Percentiles rank a stretch among this genome's conserved stretches.
Conservation (phyloP, 1,140 invertebrate species). For the Homarus americanus region DNA sequence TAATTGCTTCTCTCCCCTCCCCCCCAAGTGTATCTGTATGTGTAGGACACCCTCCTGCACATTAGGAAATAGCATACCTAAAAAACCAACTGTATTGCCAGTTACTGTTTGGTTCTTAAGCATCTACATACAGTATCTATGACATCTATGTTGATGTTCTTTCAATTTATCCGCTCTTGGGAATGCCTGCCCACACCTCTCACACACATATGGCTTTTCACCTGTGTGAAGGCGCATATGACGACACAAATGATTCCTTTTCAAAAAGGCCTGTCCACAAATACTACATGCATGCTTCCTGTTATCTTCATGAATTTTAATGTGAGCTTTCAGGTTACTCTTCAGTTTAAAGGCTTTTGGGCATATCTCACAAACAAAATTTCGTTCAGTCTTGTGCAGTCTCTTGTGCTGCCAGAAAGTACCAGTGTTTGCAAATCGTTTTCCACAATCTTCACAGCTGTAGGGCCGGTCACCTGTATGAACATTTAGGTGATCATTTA, state of each 20-base stretch:
- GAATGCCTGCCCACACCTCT: conserved; percentile 12
- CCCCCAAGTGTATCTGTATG: too few relatives aligned
- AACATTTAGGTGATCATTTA: not conserved
- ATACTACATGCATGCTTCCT: conserved; percentile 21
- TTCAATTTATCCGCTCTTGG: conserved; percentile 24
- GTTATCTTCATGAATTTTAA: conserved; percentile 11
- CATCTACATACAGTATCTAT: not conserved
- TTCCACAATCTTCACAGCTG: not conserved
- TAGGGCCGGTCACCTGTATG: not conserved
- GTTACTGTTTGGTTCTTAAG: not conserved
- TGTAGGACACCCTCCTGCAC: too few relatives aligned
- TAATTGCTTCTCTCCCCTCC: too few relatives aligned
- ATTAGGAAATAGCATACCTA: not conserved
- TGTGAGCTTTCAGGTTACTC: not conserved
- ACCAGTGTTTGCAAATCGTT: not conserved
- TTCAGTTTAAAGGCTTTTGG: conserved; percentile 6
- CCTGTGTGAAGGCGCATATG: not conserved
- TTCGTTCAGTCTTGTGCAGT: not conserved
- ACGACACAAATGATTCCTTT: not conserved
- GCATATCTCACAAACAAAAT: conserved; percentile 16
- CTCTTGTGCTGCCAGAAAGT: conserved; percentile 1
- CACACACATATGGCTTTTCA: conserved; percentile 17
- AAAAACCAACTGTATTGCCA: not conserved
- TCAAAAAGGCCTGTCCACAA: conserved; percentile 13
- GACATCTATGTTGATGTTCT: conserved; percentile 12